Conservation (phyloP, 2,888 invertebrate genomes). For the Brachylomia viminalis region DNA sequence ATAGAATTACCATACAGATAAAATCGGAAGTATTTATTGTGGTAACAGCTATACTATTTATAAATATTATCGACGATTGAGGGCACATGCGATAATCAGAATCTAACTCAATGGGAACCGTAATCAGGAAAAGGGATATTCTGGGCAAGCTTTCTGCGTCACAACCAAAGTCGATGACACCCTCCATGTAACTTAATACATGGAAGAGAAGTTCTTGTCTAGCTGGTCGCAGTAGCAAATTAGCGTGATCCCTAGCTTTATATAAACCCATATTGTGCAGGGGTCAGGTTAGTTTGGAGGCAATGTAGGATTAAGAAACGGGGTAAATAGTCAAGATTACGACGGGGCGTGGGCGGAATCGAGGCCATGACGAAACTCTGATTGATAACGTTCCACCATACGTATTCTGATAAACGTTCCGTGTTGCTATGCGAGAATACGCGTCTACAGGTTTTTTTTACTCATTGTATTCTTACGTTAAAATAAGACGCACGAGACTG, state of each 20-base stretch:
- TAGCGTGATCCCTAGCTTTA: constrained; percentile 59
- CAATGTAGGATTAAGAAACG: constrained; percentile 83
- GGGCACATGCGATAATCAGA: constrained; percentile 73
- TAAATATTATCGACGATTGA: constrained; percentile 68
- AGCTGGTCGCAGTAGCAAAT: constrained; percentile 64
- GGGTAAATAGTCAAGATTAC: constrained; percentile 87
- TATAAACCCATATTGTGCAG: constrained; percentile 34
- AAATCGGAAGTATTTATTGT: constrained; percentile 65
- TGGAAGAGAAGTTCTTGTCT: constrained; percentile 57
- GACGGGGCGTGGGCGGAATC: constrained; percentile 84
- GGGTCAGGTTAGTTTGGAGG: constrained; percentile 73
- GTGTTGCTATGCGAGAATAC: constrained; percentile 78
- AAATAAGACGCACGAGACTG: constrained; percentile 61
- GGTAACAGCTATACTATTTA: constrained; percentile 63
- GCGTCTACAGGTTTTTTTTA: constrained; percentile 49
- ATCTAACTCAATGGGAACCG: constrained; percentile 71
- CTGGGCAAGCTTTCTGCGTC: constrained; percentile 71
- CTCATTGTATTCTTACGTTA: constrained; percentile 57
- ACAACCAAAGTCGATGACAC: constrained; percentile 64
- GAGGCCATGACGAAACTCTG: constrained; percentile 87
- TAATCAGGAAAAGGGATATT: constrained; percentile 75
- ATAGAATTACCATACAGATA: constrained; percentile 67
- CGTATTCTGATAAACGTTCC: constrained; percentile 77
- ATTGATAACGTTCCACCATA: constrained; percentile 85
- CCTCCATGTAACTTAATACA: constrained; percentile 26